These are phyloP conservation scores for Aporophyla lueneburgensis DNA, from an alignment of 2,888 invertebrate species.

Conservation along the genomic window DNA sequence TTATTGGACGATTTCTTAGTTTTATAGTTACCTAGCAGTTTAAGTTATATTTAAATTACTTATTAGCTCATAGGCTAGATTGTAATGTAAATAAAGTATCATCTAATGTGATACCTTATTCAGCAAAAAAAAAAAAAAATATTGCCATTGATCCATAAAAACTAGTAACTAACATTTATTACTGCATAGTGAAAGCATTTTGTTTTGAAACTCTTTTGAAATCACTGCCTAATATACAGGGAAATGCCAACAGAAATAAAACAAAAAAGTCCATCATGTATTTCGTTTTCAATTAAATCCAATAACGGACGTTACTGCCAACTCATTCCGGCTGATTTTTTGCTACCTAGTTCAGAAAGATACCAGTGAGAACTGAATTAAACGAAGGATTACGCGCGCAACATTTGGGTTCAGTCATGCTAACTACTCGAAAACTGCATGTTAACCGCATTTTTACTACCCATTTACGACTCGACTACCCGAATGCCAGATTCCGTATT, in stretches of 20 bases:
- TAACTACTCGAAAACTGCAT: constrained; percentile 58
- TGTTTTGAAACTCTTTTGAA: no score
- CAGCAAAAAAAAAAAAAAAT: no score
- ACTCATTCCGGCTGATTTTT: neutral
- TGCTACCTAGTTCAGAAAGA: constrained; percentile 6
- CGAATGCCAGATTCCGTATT: constrained; percentile 40
- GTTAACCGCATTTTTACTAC: constrained; percentile 58
- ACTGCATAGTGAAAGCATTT: neutral
- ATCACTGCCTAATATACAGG: neutral
- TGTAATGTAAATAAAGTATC: no score
- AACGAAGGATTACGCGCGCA: constrained; percentile 31
- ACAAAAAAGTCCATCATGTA: neutral
- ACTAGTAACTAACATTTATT: neutral
- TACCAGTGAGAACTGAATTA: constrained; percentile 16
- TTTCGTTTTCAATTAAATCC: constrained; percentile 2
- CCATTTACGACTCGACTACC: constrained; percentile 54
- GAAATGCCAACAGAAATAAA: neutral
- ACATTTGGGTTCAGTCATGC: constrained; percentile 37
- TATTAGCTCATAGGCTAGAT: no score
- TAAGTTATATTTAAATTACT: no score
- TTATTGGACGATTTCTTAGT: no score
- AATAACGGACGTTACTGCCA: neutral
- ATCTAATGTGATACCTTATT: no score
- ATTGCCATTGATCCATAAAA: neutral
- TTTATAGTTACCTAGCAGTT: no score